These are phyloP conservation scores for Rostratula benghalensis DNA, from an alignment of 2,113 vertebrate species.

Conservation along the genomic window DNA sequence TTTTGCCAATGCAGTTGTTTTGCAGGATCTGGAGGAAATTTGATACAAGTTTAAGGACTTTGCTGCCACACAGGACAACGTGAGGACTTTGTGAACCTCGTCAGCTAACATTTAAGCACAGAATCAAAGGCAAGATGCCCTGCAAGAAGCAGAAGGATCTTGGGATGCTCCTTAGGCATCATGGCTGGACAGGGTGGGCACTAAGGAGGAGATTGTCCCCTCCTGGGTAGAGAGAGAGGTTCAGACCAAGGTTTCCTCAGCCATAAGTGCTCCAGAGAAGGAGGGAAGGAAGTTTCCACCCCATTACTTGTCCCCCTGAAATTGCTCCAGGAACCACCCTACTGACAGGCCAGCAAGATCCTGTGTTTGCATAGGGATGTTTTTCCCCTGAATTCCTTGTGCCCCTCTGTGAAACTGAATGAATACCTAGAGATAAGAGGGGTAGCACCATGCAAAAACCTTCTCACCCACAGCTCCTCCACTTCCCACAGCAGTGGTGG, in stretches of 20 bases:
- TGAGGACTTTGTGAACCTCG: background rate
- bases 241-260: background rate
- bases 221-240: background rate
- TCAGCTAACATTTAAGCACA: background rate
- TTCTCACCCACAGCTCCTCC: background rate
- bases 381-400: background rate
- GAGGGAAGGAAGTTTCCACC: background rate
- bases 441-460: background rate
- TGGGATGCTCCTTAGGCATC: background rate
- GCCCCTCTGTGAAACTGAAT: background rate
- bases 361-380: background rate
- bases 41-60: background rate
- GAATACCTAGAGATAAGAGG: background rate
- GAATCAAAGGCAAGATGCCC: background rate
- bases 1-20: background rate
- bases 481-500: accelerated
- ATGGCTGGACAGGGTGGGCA: accelerated
- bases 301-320: background rate
- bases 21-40: constrained; percentile 14
- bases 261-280: background rate
- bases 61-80: background rate
- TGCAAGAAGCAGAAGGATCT: background rate
- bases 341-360: background rate
- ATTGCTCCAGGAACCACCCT: accelerated
- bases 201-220: background rate